A percentile compares a stretch with the other conserved stretches of the same genome.
phyloP scores from a whole-genome alignment of 1,140 invertebrate species.

The Carposina sasakii region DNA sequence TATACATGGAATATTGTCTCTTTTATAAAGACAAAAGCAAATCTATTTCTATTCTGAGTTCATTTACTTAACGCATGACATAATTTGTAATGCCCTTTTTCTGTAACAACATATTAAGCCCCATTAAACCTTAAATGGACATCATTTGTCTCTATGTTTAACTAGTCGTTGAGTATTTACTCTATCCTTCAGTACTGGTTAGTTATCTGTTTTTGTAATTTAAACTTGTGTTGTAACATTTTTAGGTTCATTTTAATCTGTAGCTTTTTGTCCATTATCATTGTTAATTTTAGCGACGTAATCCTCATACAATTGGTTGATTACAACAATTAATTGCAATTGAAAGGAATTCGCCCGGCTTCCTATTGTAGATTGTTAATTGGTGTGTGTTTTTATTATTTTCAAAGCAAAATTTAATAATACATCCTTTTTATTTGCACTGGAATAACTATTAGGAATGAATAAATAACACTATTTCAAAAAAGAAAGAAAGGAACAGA shows the following conservation, averaged over 20 bases:
- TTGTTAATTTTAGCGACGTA: slow-evolving; percentile 51
- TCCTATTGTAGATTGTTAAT: too few relatives aligned
- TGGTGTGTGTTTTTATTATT: background rate
- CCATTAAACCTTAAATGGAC: slow-evolving; percentile 38
- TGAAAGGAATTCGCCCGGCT: slow-evolving; percentile 57
- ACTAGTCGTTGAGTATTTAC: slow-evolving; percentile 27
- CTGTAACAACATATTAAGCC: slow-evolving; percentile 12
- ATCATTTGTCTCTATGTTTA: slow-evolving; percentile 33
- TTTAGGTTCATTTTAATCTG: slow-evolving; percentile 25
- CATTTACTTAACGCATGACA: too few relatives aligned
- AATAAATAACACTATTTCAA: too few relatives aligned
- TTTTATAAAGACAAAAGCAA: too few relatives aligned
- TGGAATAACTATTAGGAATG: too few relatives aligned
- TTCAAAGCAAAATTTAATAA: too few relatives aligned
- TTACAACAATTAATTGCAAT: slow-evolving; percentile 68
- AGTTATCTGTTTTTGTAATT: background rate
- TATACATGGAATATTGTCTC: too few relatives aligned
- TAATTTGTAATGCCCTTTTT: background rate
- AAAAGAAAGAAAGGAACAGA: too few relatives aligned
- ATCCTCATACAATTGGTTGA: slow-evolving; percentile 60
- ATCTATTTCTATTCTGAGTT: too few relatives aligned
- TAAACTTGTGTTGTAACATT: slow-evolving; percentile 17
- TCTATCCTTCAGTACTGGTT: slow-evolving; percentile 17
- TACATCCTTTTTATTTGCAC: too few relatives aligned
- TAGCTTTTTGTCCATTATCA: slow-evolving; percentile 24